A percentile compares a stretch with the other conserved stretches of the same genome.
These are phyloP conservation scores for Gobio occitaniae DNA, from an alignment of 2,797 vertebrate genomes.

Conservation along the genomic window DNA sequence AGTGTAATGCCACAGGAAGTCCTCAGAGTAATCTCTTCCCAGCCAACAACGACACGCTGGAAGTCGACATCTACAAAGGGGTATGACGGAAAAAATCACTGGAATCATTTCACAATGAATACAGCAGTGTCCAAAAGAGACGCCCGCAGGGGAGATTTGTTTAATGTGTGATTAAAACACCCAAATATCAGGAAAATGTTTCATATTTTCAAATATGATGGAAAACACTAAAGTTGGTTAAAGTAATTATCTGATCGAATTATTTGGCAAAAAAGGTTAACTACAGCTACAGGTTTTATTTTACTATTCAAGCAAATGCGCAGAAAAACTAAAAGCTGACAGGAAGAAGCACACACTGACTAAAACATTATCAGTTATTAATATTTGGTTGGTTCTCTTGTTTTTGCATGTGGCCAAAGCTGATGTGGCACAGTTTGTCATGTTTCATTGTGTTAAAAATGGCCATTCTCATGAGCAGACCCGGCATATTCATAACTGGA, in stretches of 20 bases:
- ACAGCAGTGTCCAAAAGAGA: background rate
- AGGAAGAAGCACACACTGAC: background rate
- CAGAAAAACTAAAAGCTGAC: background rate
- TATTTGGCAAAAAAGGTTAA: background rate
- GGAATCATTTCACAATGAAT: background rate
- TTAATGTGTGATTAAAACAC: background rate
- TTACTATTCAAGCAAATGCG: background rate
- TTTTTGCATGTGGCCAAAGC: background rate
- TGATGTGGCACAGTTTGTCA: background rate
- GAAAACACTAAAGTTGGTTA: background rate
- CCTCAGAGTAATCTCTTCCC: conserved; percentile 82
- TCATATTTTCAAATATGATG: background rate
- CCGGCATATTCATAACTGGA: background rate
- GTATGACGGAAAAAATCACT: conserved; percentile 68
- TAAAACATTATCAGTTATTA: background rate
- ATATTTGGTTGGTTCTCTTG: background rate
- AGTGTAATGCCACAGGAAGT: conserved; percentile 78
- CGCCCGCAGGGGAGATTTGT: background rate
- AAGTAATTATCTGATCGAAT: background rate
- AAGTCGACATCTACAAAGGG: conserved; percentile 97
- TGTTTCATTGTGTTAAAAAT: background rate
- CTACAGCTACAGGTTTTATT: background rate
- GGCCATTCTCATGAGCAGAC: too few relatives aligned
- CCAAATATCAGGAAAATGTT: background rate
- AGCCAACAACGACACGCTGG: conserved; percentile 80